These are phyloP conservation scores for Lymantria monacha DNA, from an alignment of 2,888 invertebrate species.

Conservation along the genomic window DNA sequence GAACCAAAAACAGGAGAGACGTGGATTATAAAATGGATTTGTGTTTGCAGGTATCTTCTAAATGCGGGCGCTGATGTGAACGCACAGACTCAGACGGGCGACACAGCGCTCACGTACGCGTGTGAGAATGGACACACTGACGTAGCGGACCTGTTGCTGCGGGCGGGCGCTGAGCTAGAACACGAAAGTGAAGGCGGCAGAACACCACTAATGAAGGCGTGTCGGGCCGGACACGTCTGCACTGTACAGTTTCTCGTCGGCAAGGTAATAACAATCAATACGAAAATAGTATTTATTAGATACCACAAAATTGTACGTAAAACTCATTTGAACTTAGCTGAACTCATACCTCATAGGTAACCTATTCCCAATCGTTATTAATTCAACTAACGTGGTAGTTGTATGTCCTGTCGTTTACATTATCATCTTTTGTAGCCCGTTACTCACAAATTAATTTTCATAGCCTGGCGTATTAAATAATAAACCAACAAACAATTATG, in stretches of 20 bases:
- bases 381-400: too few relatives aligned
- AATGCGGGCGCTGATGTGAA: constrained; percentile 94
- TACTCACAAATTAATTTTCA: too few relatives aligned
- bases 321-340: too few relatives aligned
- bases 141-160: constrained; percentile 95
- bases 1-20: too few relatives aligned
- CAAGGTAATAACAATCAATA: constrained; percentile 79
- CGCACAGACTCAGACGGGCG: constrained; percentile 96
- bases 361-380: too few relatives aligned
- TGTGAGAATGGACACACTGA: constrained; percentile 99
- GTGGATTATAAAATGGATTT: too few relatives aligned
- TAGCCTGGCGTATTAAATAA: too few relatives aligned
- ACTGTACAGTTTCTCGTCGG: constrained; percentile 97
- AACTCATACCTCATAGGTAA: too few relatives aligned
- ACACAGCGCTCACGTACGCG: constrained; percentile 98
- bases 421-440: too few relatives aligned
- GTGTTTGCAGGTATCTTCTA: constrained; percentile 84
- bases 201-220: constrained; percentile 99
- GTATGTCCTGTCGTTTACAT: too few relatives aligned
- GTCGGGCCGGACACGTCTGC: constrained; percentile 96
- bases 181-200: constrained; percentile 98
- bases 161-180: constrained; percentile 95
- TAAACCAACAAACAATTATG: too few relatives aligned
- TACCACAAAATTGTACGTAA: too few relatives aligned
- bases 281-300: neutral